Base-by-base conservation (phyloP, 2,113 vertebrate genomes). In the Puntigrus tetrazona region DNA sequence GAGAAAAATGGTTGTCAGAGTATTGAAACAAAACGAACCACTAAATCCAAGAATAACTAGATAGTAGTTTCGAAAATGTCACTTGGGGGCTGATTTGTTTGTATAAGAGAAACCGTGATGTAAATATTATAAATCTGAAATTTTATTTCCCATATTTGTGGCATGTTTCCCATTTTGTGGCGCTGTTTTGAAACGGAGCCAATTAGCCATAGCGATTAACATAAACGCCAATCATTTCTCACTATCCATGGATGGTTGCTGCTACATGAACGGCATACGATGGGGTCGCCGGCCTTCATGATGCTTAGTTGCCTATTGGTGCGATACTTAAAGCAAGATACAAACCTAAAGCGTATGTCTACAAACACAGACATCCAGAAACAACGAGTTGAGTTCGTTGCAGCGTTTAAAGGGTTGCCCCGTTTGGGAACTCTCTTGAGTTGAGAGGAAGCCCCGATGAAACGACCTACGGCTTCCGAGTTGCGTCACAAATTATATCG, bases 111-210 rank as follows among this genome's bases (percentile, higher is more conserved):
- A 92, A 89, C 63, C 83, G 89, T 94, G 91, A 70, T 91, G 92
- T 94, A 93, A 94, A 91, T 92, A 92, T 76, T 88, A 84, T 45
- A 84, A 50, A 50, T 78, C 78, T 84, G n/a, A 85, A 10, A 85
- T 83, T 81, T 70, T 38, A 16, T 92, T 91, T 88, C 91, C 57
- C 38, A 76, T 88, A 84, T 90, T 95, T 92, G 92, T 95, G 94
- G 94, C 94, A 96, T 95, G 95, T 95, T 95, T 90, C 85, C 73
- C 85, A 75, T 87, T 73, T n/a, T 9, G 52, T 57, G 22, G 52
- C 52, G n/a, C 22, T 57, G 52, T 57, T 65, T 52, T 52, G 57
- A 43, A 84, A 87, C 93, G 92, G 91, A 92, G 93, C 92, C 90
- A 84, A 88, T 92, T 80, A 82, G 31, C 7, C 83, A 80, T 65